Conservation (phyloP, 2,888 invertebrate genomes). For the Polietes domitor region DNA sequence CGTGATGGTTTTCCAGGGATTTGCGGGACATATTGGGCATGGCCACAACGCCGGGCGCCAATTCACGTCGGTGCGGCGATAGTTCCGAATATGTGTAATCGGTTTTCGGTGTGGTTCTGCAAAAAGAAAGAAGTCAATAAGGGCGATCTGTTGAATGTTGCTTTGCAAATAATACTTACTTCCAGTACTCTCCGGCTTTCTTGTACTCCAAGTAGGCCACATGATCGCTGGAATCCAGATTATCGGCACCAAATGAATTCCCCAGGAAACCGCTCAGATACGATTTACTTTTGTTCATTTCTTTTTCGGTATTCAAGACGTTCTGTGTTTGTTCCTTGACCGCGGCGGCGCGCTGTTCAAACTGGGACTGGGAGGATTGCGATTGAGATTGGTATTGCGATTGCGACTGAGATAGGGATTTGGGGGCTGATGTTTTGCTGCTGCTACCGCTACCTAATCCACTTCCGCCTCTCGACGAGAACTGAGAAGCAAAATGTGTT, state of each 20-base stretch:
- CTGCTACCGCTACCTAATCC: conserved; percentile 12
- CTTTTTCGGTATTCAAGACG: conserved; percentile 74
- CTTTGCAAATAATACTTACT: conserved; percentile 83
- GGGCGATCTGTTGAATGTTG: background rate
- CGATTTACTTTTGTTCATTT: conserved; percentile 69
- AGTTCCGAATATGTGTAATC: conserved; percentile 93
- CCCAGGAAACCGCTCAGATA: conserved; percentile 64
- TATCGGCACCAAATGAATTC: conserved; percentile 62
- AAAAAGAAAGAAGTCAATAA: conserved; percentile 46
- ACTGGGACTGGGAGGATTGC: background rate
- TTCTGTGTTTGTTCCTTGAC: conserved; percentile 78
- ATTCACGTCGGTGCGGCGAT: conserved; percentile 90
- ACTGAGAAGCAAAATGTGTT: conserved; percentile 68
- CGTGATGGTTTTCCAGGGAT: conserved; percentile 84
- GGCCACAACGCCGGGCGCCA: conserved; percentile 89
- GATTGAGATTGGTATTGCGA: background rate
- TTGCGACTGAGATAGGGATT: background rate
- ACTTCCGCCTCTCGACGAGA: conserved; percentile 52
- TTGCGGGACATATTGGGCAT: conserved; percentile 95
- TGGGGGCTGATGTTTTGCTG: background rate
- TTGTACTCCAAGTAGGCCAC: conserved; percentile 88
- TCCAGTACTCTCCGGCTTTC: conserved; percentile 91
- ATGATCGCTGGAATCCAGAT: conserved; percentile 79
- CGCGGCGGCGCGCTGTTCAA: conserved; percentile 51
- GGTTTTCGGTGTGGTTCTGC: conserved; percentile 92